These are phyloP conservation scores for Neosilurus mollespiculum DNA, from an alignment of 2,797 vertebrate species.

Conservation along the genomic window DNA sequence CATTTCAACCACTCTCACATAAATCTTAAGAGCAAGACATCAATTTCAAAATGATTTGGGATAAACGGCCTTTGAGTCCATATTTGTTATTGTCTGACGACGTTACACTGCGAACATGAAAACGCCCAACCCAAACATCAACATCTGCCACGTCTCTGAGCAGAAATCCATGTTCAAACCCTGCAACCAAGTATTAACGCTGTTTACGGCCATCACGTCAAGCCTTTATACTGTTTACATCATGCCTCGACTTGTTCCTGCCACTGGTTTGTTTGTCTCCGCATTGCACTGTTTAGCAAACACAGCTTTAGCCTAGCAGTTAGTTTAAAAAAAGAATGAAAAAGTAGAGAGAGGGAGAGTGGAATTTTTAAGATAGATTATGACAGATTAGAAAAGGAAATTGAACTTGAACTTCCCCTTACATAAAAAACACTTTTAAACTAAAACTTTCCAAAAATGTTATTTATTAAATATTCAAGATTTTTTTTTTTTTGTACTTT, in stretches of 20 bases:
- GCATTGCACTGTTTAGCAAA: slow-evolving; percentile 68
- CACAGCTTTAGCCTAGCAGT: slow-evolving; percentile 61
- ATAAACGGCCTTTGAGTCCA: slow-evolving; percentile 55
- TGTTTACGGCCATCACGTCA: slow-evolving; percentile 67
- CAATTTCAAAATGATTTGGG: slow-evolving; percentile 54
- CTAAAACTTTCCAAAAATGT: background rate
- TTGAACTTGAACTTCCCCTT: background rate
- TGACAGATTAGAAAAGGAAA: slow-evolving; percentile 29
- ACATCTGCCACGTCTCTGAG: slow-evolving; percentile 77
- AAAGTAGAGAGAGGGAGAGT: slow-evolving; percentile 11
- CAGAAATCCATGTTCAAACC: slow-evolving; percentile 38
- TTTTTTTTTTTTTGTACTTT: background rate
- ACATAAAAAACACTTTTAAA: background rate
- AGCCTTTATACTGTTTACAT: slow-evolving; percentile 44
- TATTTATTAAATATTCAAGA: background rate
- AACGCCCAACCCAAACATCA: slow-evolving; percentile 73
- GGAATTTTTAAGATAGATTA: slow-evolving; percentile 39
- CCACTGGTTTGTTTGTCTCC: slow-evolving; percentile 61
- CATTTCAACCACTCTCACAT: slow-evolving; percentile 55
- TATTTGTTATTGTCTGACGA: slow-evolving; percentile 69
- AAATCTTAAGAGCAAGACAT: slow-evolving; percentile 50
- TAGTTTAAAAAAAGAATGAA: slow-evolving; percentile 54
- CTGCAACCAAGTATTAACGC: slow-evolving; percentile 64
- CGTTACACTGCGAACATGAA: slow-evolving; percentile 72
- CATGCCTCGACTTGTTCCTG: slow-evolving; percentile 65